Base-by-base conservation (phyloP, 2,797 vertebrate genomes). In the Acropternis orthonyx region DNA sequence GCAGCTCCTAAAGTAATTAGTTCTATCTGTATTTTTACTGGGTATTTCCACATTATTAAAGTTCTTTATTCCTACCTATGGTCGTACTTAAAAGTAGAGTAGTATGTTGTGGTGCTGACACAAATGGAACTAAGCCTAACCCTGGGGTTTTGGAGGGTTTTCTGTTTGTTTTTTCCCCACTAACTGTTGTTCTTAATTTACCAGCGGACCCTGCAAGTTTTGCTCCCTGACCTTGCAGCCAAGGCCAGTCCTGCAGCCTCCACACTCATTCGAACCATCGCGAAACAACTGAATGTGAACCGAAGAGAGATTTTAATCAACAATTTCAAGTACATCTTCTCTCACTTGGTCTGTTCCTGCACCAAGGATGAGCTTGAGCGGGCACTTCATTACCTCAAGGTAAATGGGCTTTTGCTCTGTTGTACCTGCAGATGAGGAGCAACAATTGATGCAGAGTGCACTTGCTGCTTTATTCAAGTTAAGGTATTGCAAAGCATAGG, bases 241-340 rank as follows among this genome's bases (percentile, higher is more conserved):
- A 99, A 99, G 97, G 99, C 99, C 27, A 99, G 99, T 95, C 95
- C 98, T 52, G 99, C 99, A 67, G 99, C 99, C 65, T 99, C 99
- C 28, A 95, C 98, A 32, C 98, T 99, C 78, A 99, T 99, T 95
- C 98, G 99, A 84, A 99, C 98, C 32, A 97, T 99, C 93, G 99
- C 99, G 93, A 99, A 99, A 91, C 99, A 99, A 94, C 68, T 99
- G 86, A 99, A 99, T 74, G 99, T 99, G 95, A 99, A 98, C 97
- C 98, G 99, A 82, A 98, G 99, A 95, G 99, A 99, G 96, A 99
- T 99, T 93, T 98, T 99, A 74, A 99, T 99, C 97, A 99, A 99
- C 97, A 99, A 99, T 97, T 99, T 99, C 97, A 99, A 99, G 92
- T 99, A 99, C 96, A 99, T 99, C 94, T 99, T 99, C 96, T 99